Base-by-base conservation (phyloP, 2,113 vertebrate genomes). In the Coracopsis vasa region DNA sequence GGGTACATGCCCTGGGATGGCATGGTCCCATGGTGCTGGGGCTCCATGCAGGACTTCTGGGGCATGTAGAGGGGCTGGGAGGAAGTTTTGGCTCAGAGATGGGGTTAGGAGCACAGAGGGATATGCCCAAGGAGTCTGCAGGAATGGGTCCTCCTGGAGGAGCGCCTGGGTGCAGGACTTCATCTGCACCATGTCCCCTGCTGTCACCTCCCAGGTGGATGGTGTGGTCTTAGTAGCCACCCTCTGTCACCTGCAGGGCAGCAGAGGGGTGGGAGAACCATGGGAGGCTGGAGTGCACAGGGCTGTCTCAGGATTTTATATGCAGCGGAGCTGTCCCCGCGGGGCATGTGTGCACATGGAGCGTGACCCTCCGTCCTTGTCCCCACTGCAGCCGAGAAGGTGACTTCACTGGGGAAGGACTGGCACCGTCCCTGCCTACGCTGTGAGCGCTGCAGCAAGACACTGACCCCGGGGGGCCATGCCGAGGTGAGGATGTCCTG, bases 361-460 rank as follows among this genome's bases (percentile, higher is more conserved):
- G 13, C 1, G 2, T 74, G 64, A 92, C 73, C 44, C 16, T 86
- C 37, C 16, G 44, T 61, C 37, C 75, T 86, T 90, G 91, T 83
- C 95, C 56, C 48, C 37, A 3, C 85, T 91, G 11, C 90, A 99
- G 99, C 99, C 0, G 99, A 99, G 98, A 99, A 99, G 98, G 99
- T 99, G 98, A 99, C 99, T 4, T 99, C 99, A 0, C 98, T 99
- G 97, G 99, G 99, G 45, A 99, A 99, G 91, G 99, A 99, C 98
- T 99, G 99, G 99, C 99, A 99, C 95, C 98, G 99, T 31, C 99
- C 99, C 24, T 99, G 99, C 86, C 98, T 99, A 94, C 99, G 99
- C 92, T 99, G 99, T 2, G 99, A 99, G 97, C 98, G 99, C 80
- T 99, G 99, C 91, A 98, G 98, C 87, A 99, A 99, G 98, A 99